Conservation (phyloP, 1,140 invertebrate species). For the Dendrolimus punctatus region DNA sequence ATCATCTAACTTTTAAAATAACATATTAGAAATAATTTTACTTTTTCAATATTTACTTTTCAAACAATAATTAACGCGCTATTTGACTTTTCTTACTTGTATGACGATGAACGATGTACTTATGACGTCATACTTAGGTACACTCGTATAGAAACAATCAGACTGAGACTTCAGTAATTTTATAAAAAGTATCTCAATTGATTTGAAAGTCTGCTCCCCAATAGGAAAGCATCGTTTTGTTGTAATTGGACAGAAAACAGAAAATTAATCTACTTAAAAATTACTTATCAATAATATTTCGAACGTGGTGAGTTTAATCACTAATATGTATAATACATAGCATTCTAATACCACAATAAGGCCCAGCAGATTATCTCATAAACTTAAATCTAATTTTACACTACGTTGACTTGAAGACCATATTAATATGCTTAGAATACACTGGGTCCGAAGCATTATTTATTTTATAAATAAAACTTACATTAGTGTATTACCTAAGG, state of each 20-base stretch:
- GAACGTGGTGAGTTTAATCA: slow-evolving; percentile 67
- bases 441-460: slow-evolving; percentile 7
- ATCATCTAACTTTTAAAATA: too few relatives aligned
- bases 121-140: too few relatives aligned
- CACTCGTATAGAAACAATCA: too few relatives aligned
- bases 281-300: slow-evolving; percentile 26
- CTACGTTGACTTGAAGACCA: slow-evolving; percentile 11
- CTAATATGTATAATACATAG: slow-evolving; percentile 22
- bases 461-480: slow-evolving; percentile 7
- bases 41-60: too few relatives aligned
- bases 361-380: slow-evolving; percentile 15
- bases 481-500: neutral
- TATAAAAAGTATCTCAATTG: too few relatives aligned
- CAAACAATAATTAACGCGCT: too few relatives aligned
- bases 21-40: too few relatives aligned
- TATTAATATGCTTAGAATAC: slow-evolving; percentile 2
- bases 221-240: too few relatives aligned
- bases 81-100: too few relatives aligned
- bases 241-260: neutral
- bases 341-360: slow-evolving; percentile 27
- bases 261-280: slow-evolving; percentile 7
- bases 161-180: too few relatives aligned
- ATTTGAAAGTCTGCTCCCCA: too few relatives aligned
- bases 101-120: too few relatives aligned
- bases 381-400: slow-evolving; percentile 1